Evolutionary conservation across 30 jellyfish, hydroid and myxozoan genomes (phyloP).

Genomic region (Aurelia coerulea): DNA sequence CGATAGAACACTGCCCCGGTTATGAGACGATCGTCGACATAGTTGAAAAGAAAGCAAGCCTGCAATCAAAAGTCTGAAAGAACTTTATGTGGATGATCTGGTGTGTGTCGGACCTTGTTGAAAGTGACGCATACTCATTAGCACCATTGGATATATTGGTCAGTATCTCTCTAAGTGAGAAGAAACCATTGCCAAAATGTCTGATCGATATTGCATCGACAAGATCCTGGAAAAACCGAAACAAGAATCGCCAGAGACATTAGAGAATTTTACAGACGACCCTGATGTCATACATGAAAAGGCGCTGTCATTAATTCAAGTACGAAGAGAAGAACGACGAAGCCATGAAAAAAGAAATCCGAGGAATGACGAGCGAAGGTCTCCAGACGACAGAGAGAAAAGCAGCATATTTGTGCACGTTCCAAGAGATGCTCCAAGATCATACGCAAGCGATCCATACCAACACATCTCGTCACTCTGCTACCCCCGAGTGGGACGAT

Average conservation of each 20-base stretch:
- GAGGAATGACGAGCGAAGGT: constrained; percentile 7
- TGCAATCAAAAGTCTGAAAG: no score
- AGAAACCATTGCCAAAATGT: background rate
- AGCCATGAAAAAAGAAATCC: background rate
- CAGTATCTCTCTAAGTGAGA: background rate
- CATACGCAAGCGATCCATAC: constrained; percentile 5
- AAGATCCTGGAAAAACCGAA: constrained; percentile 44
- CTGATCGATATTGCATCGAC: constrained; percentile 56
- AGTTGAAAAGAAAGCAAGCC: no score
- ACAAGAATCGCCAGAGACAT: background rate
- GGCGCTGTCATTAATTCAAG: background rate
- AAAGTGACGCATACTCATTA: background rate
- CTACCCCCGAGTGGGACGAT: constrained; percentile 16
- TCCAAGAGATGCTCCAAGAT: constrained; percentile 43
- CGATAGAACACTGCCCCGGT: no score
- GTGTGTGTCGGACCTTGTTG: background rate
- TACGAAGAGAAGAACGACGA: background rate
- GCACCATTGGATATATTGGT: background rate
- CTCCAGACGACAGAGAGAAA: background rate
- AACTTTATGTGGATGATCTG: background rate
- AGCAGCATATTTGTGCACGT: constrained; percentile 16
- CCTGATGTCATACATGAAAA: background rate
- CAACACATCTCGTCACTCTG: constrained; percentile 21
- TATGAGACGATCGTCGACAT: no score
- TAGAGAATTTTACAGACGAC: background rate